Evolutionary conservation across 2,797 vertebrate species (phyloP).

Genomic region (Halcyon badia): DNA sequence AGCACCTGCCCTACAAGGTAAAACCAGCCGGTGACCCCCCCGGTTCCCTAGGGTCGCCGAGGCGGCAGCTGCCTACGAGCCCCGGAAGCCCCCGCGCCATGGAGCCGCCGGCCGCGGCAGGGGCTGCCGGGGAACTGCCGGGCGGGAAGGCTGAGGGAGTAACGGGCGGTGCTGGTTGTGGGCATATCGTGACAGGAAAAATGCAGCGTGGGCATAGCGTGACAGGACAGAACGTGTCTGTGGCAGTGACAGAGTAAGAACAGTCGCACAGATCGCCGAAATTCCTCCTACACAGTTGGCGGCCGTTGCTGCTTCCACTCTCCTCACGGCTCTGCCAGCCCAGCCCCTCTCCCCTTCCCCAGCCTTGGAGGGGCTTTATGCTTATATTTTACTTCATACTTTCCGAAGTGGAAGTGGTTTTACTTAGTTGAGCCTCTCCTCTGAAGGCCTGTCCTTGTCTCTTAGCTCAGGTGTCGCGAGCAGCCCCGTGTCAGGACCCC

Average conservation of each 20-base stretch:
- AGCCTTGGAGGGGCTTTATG: too few relatives aligned
- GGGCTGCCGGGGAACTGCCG: neutral
- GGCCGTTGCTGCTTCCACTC: neutral
- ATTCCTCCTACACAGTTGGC: neutral
- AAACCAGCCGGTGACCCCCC: too few relatives aligned
- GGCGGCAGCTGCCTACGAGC: neutral
- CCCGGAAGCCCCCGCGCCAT: neutral
- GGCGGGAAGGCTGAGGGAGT: fast-evolving
- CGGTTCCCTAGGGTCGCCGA: neutral
- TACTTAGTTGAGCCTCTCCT: neutral
- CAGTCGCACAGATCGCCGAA: neutral
- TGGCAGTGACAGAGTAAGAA: neutral
- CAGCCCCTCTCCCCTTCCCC: neutral
- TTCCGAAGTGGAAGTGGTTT: neutral
- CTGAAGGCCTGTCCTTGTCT: neutral
- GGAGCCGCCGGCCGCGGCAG: neutral
- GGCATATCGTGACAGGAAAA: neutral
- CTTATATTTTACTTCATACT: neutral
- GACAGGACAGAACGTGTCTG: neutral
- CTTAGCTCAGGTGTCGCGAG: neutral
- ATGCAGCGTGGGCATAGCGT: neutral
- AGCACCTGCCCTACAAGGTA: neutral
- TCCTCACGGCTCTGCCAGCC: fast-evolving
- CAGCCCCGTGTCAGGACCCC: fast-evolving
- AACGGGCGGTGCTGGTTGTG: fast-evolving